A percentile compares a stretch with the other conserved stretches of the same genome.
phyloP scores from a whole-genome alignment of 2,888 invertebrate species.

The Luffia ferchaultella region DNA sequence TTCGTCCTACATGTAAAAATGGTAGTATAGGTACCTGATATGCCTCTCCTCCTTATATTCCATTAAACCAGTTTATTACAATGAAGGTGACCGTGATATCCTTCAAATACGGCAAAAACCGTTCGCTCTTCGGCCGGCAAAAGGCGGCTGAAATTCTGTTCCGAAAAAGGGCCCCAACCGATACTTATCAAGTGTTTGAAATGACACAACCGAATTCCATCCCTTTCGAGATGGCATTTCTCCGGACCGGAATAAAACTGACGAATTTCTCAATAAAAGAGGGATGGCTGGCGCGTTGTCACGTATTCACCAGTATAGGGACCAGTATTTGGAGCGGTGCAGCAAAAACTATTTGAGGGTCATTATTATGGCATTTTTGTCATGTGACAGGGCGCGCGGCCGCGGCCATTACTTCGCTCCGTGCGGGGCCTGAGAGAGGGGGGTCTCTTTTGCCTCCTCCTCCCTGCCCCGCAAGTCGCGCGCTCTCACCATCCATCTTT shows the following conservation, averaged over 20 bases:
- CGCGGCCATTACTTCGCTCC: slow-evolving; percentile 52
- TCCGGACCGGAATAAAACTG: slow-evolving; percentile 52
- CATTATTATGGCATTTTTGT: slow-evolving; percentile 69
- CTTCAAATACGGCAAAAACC: slow-evolving; percentile 31
- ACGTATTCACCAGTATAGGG: slow-evolving; percentile 45
- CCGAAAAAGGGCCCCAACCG: slow-evolving; percentile 46
- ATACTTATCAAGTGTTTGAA: slow-evolving; percentile 68
- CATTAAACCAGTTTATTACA: slow-evolving; percentile 14
- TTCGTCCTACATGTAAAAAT: too few species aligned
- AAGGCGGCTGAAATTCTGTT: slow-evolving; percentile 45
- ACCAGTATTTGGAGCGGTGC: slow-evolving; percentile 59
- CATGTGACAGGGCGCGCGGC: slow-evolving; percentile 61
- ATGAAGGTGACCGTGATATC: slow-evolving; percentile 59
- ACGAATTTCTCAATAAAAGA: slow-evolving; percentile 67
- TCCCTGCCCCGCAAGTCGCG: slow-evolving; percentile 19
- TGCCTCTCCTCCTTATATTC: too few species aligned
- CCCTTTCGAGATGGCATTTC: slow-evolving; percentile 44
- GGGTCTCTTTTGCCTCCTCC: slow-evolving; percentile 23
- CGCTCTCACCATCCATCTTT: slow-evolving; percentile 57
- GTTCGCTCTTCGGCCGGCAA: background rate
- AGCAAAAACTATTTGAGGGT: slow-evolving; percentile 62
- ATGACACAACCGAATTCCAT: slow-evolving; percentile 64
- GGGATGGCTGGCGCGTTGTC: slow-evolving; percentile 57
- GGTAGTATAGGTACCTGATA: too few species aligned
- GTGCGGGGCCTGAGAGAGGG: slow-evolving; percentile 23